Base-by-base conservation (phyloP, 2,888 invertebrate species). In the Trimorus sp. region DNA sequence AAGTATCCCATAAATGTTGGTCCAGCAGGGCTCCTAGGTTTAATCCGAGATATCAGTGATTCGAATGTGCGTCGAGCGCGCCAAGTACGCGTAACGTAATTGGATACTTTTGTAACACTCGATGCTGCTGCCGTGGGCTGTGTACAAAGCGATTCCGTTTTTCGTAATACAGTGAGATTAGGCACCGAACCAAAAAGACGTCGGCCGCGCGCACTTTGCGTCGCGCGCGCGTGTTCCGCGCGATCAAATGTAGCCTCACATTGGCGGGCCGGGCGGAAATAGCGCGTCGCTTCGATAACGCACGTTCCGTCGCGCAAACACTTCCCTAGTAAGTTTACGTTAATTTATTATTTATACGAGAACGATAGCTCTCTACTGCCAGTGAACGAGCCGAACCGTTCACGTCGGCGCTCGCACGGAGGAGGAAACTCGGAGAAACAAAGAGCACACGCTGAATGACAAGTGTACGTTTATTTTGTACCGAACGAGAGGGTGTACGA, bases 331-430 rank as follows among this genome's bases (percentile, higher is more conserved):
- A 68, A 60, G 42, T 60, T 76, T 69, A 49, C 42, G 38, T 62
- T 63, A 69, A 69, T 77, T 69, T 68, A 77, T 77, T 77, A 60
- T 76, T 60, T 58, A 49, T 37, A 26, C 26, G 58, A 51, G 73
- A 76, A 81, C 62, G 66, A 82, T 70, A 83, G 78, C 82, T 84
- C 84, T 78, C 82, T 84, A 85, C 79, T 85, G 83, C 85, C 84
- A 84, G 78, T 79, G 66, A 85, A 68, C 65, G 26, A 76, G 70
- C 79, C 54, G 45, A 16, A 65, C 63, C 45, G 48, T 65, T 65
- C 58, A 40, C 60, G 65, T 60, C 66, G 53, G 49, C 53, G 45
- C 53, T 76, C 49, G 26, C 26, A 26, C 26, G 37, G 4, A 58
- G 51, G n/a, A 49, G 14, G 16, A 73, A 73, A 63, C 26, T 26